Evolutionary conservation across 2,888 invertebrate genomes (phyloP).

Genomic region (Dasypogon diadema): DNA sequence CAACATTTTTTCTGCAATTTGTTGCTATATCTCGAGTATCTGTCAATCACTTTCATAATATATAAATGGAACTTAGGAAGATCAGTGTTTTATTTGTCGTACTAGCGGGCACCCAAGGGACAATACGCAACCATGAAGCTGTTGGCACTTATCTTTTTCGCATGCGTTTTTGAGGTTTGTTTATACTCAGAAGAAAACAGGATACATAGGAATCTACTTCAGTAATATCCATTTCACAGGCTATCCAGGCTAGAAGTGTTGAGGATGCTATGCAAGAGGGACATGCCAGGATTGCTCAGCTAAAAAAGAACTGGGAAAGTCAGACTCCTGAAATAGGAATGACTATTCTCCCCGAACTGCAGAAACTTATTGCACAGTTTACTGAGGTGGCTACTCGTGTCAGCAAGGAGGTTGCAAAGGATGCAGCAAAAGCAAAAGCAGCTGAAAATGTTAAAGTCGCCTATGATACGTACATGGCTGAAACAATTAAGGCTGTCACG

Average conservation of each 20-base stretch:
- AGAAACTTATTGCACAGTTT: not conserved
- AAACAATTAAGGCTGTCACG: not conserved
- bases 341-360: not conserved
- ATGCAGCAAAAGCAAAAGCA: slow-evolving; percentile 6
- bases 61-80: too few relatives aligned
- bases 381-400: slow-evolving; percentile 1
- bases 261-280: slow-evolving; percentile 7
- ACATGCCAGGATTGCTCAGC: not conserved
- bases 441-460: slow-evolving; percentile 6
- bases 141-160: slow-evolving; percentile 4
- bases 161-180: slow-evolving; percentile 11
- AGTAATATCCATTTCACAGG: not conserved
- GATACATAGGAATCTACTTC: not conserved
- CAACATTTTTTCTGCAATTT: too few relatives aligned
- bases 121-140: not conserved
- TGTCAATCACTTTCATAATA: too few relatives aligned
- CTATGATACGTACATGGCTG: slow-evolving; percentile 6
- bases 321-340: slow-evolving; percentile 16
- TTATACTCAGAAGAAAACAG: not conserved
- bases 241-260: not conserved
- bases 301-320: slow-evolving; percentile 4
- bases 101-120: not conserved
- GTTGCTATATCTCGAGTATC: too few relatives aligned
- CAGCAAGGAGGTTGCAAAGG: slow-evolving; percentile 13
- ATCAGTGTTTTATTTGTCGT: not conserved